Percentiles rank a stretch among this genome's conserved stretches.
phyloP scores from a whole-genome alignment of 2,113 vertebrate genomes.

The Odontesthes bonariensis region DNA sequence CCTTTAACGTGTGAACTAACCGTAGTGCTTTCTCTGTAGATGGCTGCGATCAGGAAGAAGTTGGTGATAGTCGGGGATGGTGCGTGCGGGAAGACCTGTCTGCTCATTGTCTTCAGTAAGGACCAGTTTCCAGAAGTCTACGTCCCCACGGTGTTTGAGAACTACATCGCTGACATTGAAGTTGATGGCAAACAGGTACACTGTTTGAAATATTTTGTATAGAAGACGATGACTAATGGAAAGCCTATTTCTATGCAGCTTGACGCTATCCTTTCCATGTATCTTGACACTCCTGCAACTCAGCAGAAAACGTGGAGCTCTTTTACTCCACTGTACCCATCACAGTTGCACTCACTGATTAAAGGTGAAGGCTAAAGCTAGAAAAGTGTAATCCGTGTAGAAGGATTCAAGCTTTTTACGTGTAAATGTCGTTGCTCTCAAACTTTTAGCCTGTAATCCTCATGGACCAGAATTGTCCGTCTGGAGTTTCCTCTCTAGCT shows the following conservation, averaged over 20 bases:
- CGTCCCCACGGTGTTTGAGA: conserved; percentile 97
- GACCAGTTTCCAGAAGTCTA: conserved; percentile 99
- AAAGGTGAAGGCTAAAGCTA: too few relatives aligned
- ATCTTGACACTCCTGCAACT: too few relatives aligned
- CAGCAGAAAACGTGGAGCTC: too few relatives aligned
- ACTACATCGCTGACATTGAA: conserved; percentile 99
- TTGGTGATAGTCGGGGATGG: conserved; percentile 98
- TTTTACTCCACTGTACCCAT: too few relatives aligned
- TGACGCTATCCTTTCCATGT: too few relatives aligned
- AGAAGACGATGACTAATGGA: background rate
- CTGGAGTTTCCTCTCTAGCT: background rate
- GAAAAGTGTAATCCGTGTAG: too few relatives aligned
- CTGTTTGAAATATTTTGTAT: background rate
- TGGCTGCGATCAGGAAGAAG: conserved; percentile 98
- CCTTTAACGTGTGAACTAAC: background rate
- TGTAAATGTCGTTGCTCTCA: too few relatives aligned
- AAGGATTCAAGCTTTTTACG: too few relatives aligned
- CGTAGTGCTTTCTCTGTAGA: conserved; percentile 67
- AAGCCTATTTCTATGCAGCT: background rate
- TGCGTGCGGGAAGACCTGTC: conserved; percentile 96
- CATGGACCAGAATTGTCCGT: background rate
- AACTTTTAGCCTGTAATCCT: conserved; percentile 2
- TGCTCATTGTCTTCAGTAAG: conserved; percentile 98
- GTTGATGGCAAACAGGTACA: conserved; percentile 96
- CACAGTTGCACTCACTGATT: too few relatives aligned